phyloP scores from a whole-genome alignment of 2,113 vertebrate genomes.

The Callospermophilus lateralis region DNA sequence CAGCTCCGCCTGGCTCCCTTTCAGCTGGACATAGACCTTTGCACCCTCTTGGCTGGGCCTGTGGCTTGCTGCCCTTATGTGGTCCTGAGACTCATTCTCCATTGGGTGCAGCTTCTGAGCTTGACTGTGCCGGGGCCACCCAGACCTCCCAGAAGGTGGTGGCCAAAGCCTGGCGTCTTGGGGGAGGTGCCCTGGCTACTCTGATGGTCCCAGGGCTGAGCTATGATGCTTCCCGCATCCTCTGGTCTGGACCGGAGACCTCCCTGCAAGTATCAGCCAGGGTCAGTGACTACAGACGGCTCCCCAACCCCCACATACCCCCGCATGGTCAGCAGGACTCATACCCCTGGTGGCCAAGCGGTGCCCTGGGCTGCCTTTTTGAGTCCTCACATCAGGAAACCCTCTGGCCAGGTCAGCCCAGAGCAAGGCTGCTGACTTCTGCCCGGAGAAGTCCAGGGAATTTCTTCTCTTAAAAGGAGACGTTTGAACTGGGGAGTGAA shows the following conservation, averaged over 20 bases:
- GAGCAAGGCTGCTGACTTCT: not conserved
- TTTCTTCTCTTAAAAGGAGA: not conserved
- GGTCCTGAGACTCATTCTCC: not conserved
- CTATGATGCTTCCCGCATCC: no score
- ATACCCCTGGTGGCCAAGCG: not conserved
- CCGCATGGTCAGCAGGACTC: not conserved
- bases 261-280: not conserved
- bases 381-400: not conserved
- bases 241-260: not conserved
- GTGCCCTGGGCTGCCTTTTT: not conserved
- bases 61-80: not conserved
- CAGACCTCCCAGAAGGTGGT: not conserved
- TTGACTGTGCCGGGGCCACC: not conserved
- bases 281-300: not conserved
- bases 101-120: not conserved
- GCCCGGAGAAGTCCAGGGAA: not conserved
- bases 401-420: not conserved
- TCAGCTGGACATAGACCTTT: not conserved
- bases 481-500: not conserved
- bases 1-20: not conserved
- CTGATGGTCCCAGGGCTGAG: not conserved
- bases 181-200: not conserved
- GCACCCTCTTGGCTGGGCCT: not conserved
- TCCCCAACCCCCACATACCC: not conserved
- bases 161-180: not conserved